Evolutionary conservation across 1,140 invertebrate species (phyloP), one percentile per base, ranked within the genome.

Genomic region (Acromyrmex charruanus): DNA sequence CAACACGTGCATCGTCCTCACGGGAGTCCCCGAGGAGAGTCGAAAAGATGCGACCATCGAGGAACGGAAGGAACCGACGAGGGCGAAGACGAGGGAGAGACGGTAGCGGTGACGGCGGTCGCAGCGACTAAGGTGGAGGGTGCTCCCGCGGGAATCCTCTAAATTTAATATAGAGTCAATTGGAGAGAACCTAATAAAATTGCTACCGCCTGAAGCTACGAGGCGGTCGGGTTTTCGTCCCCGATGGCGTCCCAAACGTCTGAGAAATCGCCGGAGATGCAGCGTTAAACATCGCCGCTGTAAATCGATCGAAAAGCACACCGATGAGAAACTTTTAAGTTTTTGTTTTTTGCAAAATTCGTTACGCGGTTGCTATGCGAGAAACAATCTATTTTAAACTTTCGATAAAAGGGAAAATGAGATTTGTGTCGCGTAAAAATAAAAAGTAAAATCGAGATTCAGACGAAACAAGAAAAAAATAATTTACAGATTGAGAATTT

Each of bases 161-260:
- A 95, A 95, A 95, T 94, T 95, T 95, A 95, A 95, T 95, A 95
- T 94, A 93, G 91, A 95, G 92, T 92, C 94, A 94, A 94, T 95
- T 95, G 94, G 91, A 94, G 92, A 92, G 93, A 94, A 94, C 92
- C 91, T 95, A 95, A 94, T 95, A 95, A 95, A 94, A 95, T 94
- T 93, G 93, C 91, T 91, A 86, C 90, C 91, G 91, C 93, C 93
- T 84, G 91, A 86, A 93, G 93, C 92, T 89, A 93, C 91, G 86
- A 91, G 90, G 81, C 84, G 85, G 55, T 80, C 65, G 71, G 65
- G 59, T 79, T 72, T 55, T 74, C 28, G 77, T 77, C 68, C 58
- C 28, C 90, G 87, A 88, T 77, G 84, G 79, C 89, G 87, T 88
- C 88, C 81, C 89, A 75, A 93, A 94, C 91, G 91, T 87, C 93